A percentile compares a stretch with the other conserved stretches of the same genome.
phyloP scores from a whole-genome alignment of 2,888 invertebrate genomes.

The Dolichopus griseipennis region DNA sequence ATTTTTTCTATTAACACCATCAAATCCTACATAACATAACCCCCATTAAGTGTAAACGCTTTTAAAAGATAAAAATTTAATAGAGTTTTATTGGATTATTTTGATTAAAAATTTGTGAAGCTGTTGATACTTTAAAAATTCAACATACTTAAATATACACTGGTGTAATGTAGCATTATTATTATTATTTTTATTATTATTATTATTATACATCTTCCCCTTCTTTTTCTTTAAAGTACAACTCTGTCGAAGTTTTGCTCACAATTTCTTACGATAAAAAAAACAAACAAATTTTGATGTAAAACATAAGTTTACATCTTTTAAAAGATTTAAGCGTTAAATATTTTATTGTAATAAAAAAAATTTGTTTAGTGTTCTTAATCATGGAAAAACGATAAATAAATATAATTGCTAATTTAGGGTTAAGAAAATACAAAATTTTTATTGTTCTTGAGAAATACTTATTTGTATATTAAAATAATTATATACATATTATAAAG shows the following conservation, averaged over 20 bases:
- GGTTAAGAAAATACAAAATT: too few species aligned
- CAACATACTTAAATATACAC: background rate
- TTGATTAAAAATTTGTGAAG: background rate
- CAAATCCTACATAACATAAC: background rate
- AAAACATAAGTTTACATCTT: background rate
- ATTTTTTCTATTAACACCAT: too few species aligned
- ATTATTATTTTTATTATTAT: too few species aligned
- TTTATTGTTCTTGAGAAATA: too few species aligned
- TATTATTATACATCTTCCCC: background rate
- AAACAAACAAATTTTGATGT: background rate
- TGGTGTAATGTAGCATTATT: background rate
- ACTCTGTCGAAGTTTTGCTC: background rate
- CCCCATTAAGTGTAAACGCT: conserved; percentile 12
- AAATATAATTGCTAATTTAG: too few species aligned
- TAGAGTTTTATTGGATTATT: conserved; percentile 20
- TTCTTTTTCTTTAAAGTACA: background rate
- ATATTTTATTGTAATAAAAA: too few species aligned
- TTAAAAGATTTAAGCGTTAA: too few species aligned
- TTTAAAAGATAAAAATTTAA: conserved; percentile 21
- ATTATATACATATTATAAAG: too few species aligned
- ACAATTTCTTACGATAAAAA: background rate
- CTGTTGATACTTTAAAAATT: background rate
- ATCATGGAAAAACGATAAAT: too few species aligned
- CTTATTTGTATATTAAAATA: too few species aligned
- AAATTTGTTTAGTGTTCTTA: too few species aligned